Percentiles rank a stretch among this genome's conserved stretches.
phyloP scores from a whole-genome alignment of 2,797 vertebrate species.

The Thalassophryne amazonica region DNA sequence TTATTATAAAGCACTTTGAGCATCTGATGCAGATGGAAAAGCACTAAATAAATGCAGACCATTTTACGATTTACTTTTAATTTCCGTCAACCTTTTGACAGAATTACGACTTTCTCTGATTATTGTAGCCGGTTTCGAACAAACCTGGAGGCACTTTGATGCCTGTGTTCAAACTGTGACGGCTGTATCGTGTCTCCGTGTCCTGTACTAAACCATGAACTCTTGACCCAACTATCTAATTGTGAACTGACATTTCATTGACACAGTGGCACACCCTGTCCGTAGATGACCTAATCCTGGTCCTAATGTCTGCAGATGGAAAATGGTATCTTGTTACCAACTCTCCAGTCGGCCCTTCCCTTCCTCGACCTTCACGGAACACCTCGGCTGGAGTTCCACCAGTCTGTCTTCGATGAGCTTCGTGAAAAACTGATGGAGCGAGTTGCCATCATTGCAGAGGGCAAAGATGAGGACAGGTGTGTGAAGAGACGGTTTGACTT shows the following conservation, averaged over 20 bases:
- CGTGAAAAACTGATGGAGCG: slow-evolving; percentile 95
- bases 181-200: no score
- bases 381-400: slow-evolving; percentile 95
- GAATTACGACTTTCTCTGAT: no score
- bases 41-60: no score
- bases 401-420: slow-evolving; percentile 96
- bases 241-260: neutral
- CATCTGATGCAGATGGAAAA: no score
- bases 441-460: slow-evolving; percentile 91
- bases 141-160: no score
- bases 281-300: neutral
- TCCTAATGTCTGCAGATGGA: slow-evolving; percentile 78
- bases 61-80: no score
- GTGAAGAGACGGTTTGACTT: neutral
- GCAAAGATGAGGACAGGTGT: slow-evolving; percentile 91
- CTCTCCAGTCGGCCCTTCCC: slow-evolving; percentile 93
- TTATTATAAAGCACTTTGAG: no score
- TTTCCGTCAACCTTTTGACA: no score
- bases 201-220: no score
- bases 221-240: no score
- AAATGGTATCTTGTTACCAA: slow-evolving; percentile 95
- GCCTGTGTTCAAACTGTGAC: no score
- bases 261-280: neutral
- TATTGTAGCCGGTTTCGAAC: no score
- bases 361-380: slow-evolving; percentile 97